Evolutionary conservation across 2,888 invertebrate genomes (phyloP).

Genomic region (Conchocele bisecta): DNA sequence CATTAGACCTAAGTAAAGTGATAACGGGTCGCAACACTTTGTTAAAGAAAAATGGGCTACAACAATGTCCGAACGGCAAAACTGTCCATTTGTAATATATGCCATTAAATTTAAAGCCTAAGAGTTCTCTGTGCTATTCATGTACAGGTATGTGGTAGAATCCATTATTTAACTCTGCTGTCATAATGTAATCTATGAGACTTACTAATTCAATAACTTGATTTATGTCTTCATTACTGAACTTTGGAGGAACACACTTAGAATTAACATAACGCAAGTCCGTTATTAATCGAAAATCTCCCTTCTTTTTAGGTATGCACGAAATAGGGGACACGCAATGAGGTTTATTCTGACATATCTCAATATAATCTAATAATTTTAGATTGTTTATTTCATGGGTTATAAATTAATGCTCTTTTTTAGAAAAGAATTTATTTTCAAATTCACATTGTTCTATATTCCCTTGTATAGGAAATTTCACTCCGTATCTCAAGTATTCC

Average conservation of each 20-base stretch:
- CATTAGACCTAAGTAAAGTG: conserved; percentile 1
- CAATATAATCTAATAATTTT: conserved; percentile 15
- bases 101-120: conserved; percentile 20
- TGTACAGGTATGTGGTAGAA: conserved; percentile 27
- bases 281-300: conserved; percentile 7
- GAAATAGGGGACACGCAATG: conserved; percentile 20
- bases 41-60: conserved; percentile 24
- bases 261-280: conserved; percentile 18
- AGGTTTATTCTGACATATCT: conserved; percentile 13
- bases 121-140: background rate
- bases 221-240: conserved; percentile 33
- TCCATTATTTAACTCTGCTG: conserved; percentile 31
- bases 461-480: conserved; percentile 4
- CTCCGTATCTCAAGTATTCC: conserved; percentile 10
- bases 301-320: conserved; percentile 22
- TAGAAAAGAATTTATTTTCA: conserved; percentile 3
- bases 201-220: conserved; percentile 4
- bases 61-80: conserved; percentile 12
- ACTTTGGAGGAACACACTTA: conserved; percentile 4
- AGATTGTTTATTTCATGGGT: conserved; percentile 9
- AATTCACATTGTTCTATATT: conserved; percentile 5
- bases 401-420: background rate
- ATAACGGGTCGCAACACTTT: conserved; percentile 16
- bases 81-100: conserved; percentile 22
- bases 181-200: conserved; percentile 6